A percentile compares a stretch with the other conserved stretches of the same genome.
These are phyloP conservation scores for Diphyllodes magnificus DNA, from an alignment of 2,113 vertebrate genomes.

Conservation along the genomic window DNA sequence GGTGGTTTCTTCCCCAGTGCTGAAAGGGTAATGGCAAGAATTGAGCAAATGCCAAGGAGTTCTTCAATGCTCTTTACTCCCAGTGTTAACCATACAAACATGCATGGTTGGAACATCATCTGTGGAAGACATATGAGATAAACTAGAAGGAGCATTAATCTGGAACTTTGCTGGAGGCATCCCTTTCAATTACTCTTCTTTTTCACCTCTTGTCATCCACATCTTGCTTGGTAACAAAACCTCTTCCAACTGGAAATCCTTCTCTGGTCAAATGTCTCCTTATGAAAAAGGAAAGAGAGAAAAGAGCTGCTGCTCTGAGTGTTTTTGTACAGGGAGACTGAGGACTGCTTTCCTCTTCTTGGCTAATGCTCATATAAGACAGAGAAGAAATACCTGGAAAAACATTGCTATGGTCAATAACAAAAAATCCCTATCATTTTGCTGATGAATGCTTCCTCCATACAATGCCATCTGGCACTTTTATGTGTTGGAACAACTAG, in stretches of 20 bases:
- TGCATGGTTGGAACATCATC: background rate
- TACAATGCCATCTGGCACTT: background rate
- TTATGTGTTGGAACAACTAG: background rate
- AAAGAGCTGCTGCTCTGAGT: background rate
- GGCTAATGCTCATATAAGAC: background rate
- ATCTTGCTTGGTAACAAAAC: background rate
- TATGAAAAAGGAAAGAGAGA: background rate
- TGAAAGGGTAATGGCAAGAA: background rate
- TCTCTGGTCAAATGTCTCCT: background rate
- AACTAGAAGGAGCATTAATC: background rate
- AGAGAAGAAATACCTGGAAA: background rate
- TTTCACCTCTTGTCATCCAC: background rate
- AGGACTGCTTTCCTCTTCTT: background rate
- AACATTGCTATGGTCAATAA: background rate
- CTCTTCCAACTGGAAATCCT: background rate
- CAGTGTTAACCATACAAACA: background rate
- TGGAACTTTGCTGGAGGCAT: background rate
- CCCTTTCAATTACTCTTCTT: background rate
- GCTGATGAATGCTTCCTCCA: background rate
- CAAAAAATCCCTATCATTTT: background rate
- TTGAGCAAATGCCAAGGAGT: background rate
- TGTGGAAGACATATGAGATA: slow-evolving; percentile 20
- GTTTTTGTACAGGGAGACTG: accelerated
- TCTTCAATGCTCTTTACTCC: background rate
- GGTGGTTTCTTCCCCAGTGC: background rate